A percentile compares a stretch with the other conserved stretches of the same genome.
Conservation (phyloP, 2,113 vertebrate species). For the Cnemophilus loriae region DNA sequence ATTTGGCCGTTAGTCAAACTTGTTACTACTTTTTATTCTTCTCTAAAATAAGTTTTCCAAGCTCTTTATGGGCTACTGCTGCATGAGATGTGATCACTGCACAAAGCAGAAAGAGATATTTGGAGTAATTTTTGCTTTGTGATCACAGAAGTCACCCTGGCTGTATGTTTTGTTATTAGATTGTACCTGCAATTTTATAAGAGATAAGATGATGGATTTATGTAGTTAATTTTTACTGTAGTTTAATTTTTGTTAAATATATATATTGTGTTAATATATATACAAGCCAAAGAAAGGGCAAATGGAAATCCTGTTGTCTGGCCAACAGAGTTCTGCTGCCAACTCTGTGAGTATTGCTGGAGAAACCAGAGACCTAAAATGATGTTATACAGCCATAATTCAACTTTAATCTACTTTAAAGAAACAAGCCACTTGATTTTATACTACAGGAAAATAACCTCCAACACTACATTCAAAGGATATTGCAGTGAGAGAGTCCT, state of each 20-base stretch:
- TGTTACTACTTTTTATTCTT: neutral
- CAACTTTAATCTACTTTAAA: conserved; percentile 24
- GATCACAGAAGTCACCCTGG: neutral
- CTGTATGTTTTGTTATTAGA: neutral
- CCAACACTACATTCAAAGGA: neutral
- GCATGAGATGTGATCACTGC: neutral
- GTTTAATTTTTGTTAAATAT: neutral
- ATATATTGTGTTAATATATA: neutral
- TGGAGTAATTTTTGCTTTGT: neutral
- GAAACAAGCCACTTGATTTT: conserved; percentile 6
- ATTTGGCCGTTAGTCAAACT: neutral
- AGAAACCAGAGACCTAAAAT: conserved; percentile 26
- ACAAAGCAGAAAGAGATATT: neutral
- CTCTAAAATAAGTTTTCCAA: neutral
- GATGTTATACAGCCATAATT: neutral
- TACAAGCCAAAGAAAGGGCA: neutral
- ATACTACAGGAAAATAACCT: neutral
- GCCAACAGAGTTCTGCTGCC: neutral
- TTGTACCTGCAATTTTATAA: neutral
- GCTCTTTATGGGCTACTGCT: neutral
- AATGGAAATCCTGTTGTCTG: neutral
- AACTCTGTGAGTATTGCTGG: neutral
- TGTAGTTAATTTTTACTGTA: neutral
- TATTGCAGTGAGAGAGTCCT: neutral
- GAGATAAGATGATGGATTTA: neutral